Percentiles rank a stretch among this genome's conserved stretches.
Evolutionary conservation across 2,797 vertebrate species (phyloP).

Genomic region (Eutrigla gurnardus): DNA sequence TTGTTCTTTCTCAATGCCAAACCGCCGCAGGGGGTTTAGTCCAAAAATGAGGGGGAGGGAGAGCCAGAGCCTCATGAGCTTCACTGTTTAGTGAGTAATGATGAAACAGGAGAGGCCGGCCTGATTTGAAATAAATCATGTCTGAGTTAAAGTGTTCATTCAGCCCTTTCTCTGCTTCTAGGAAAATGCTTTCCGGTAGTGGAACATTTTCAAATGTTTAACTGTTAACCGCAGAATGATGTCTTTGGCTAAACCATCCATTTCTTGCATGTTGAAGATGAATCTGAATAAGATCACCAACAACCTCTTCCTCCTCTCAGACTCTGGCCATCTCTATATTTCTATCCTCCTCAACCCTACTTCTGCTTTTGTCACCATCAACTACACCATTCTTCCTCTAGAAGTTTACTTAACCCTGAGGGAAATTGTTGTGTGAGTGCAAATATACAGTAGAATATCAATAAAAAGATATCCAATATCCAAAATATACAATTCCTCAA

Average conservation of each 20-base stretch:
- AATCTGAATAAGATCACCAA: neutral
- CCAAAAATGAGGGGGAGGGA: constrained; percentile 23
- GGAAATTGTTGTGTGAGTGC: neutral
- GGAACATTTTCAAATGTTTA: constrained; percentile 30
- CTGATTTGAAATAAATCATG: constrained; percentile 17
- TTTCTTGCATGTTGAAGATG: constrained; percentile 13
- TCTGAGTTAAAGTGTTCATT: constrained; percentile 18
- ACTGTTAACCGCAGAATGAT: constrained; percentile 6
- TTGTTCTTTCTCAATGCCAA: constrained; percentile 49
- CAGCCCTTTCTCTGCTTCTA: constrained; percentile 18
- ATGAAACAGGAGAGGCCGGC: constrained; percentile 37
- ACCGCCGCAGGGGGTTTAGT: constrained; percentile 51
- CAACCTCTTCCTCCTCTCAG: constrained; percentile 6
- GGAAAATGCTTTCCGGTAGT: neutral
- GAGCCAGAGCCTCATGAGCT: constrained; percentile 6
- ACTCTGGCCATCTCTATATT: neutral
- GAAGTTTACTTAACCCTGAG: neutral
- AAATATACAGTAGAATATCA: neutral
- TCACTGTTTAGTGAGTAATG: constrained; percentile 43
- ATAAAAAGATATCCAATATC: neutral
- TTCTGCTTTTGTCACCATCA: neutral
- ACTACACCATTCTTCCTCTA: neutral
- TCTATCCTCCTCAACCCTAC: neutral
- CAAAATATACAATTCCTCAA: neutral
- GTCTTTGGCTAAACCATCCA: neutral